Base-by-base conservation (phyloP, 2,888 invertebrate genomes). In the Hipparchia semele region DNA sequence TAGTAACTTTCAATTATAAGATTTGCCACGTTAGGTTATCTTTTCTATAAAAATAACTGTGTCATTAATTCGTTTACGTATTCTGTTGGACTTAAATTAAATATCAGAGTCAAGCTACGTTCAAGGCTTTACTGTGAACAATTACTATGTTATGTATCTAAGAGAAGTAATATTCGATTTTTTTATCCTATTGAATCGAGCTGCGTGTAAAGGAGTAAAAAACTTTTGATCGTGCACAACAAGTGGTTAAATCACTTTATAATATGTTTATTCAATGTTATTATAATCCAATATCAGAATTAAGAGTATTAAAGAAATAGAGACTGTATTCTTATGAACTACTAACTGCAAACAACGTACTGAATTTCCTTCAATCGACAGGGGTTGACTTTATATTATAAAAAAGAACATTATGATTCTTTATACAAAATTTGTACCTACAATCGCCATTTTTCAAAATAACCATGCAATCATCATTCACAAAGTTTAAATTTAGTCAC, bases 351-450 rank as follows among this genome's bases (percentile, higher is more conserved):
- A 69, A 68, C 54, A 71, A 62, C 70, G 72, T 53, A 68, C 61
- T 49, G 68, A 71, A 70, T 10, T 59, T 68, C 23, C 68, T 70
- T 61, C 60, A 69, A 64, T 49, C 13, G 8, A 49, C 49, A 49
- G 62, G 13, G 54, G 58, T 53, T 39, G 71, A 65, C 46, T 45
- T 65, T 71, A 51, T 64, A 68, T 73, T n/a, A 62, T 69, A 75
- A 67, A 75, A 73, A 76, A 76, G 68, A 62, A 62, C 66, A 66
- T 60, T 58, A 72, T 45, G n/a, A 60, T 73, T 69, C 33, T 61
- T 23, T 65, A 72, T 72, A 76, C 68, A 74, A 75, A 75, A 76
- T 77, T 78, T 75, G 77, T 77, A 77, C 74, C 74, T 76, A 78
- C 72, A 72, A 73, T 75, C 74, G 72, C 69, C 72, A 74, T 73